Conservation (phyloP, 2,888 invertebrate species). For the Protophormia terraenovae region DNA sequence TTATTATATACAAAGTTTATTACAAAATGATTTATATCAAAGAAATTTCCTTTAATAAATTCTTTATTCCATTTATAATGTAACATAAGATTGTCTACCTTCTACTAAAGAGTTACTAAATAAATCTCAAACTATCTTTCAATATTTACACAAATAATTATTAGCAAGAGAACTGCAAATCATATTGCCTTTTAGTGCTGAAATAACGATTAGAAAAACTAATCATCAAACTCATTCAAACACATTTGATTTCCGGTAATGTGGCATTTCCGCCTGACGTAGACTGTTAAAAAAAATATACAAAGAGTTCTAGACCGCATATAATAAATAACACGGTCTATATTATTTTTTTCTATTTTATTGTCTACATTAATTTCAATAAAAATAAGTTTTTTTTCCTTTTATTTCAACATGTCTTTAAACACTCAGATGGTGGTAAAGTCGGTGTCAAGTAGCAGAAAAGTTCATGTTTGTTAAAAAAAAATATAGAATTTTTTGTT, state of each 20-base stretch:
- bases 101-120: too few relatives aligned
- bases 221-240: not conserved
- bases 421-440: not conserved
- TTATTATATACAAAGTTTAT: too few relatives aligned
- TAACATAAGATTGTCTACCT: too few relatives aligned
- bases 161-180: not conserved
- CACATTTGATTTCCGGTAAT: constrained; percentile 35
- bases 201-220: not conserved
- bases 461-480: not conserved
- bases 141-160: too few relatives aligned
- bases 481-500: constrained; percentile 30
- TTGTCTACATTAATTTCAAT: constrained; percentile 50
- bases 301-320: not conserved
- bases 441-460: constrained; percentile 17
- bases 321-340: not conserved
- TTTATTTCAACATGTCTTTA: not conserved
- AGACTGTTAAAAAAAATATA: not conserved
- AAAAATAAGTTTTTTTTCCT: not conserved
- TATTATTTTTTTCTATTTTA: constrained; percentile 28
- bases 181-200: not conserved
- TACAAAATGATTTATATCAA: too few relatives aligned
- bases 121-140: too few relatives aligned
- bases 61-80: too few relatives aligned
- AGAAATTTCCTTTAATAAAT: too few relatives aligned
- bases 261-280: constrained; percentile 42